These are phyloP conservation scores for Dendrocincla tyrannina DNA, from an alignment of 2,797 vertebrate genomes.

Conservation along the genomic window DNA sequence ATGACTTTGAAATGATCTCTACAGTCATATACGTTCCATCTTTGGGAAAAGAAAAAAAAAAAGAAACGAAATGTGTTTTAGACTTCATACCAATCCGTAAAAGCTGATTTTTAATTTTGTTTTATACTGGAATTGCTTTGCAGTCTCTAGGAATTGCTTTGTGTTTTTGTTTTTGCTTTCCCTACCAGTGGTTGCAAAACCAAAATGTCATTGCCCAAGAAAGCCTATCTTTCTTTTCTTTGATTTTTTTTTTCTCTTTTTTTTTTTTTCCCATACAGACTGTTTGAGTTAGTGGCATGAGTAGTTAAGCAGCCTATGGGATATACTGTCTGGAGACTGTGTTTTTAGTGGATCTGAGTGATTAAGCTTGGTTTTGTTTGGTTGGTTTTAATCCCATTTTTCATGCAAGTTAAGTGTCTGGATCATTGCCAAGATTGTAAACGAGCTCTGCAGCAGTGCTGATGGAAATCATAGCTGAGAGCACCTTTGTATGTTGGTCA, in stretches of 20 bases:
- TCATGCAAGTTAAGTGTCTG: neutral
- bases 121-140: neutral
- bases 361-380: neutral
- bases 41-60: neutral
- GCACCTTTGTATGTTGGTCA: neutral
- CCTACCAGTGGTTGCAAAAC: neutral
- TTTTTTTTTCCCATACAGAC: neutral
- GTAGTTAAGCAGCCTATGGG: neutral
- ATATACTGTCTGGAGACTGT: neutral
- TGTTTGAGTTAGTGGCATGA: neutral
- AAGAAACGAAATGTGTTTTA: rapidly evolving
- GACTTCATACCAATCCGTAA: neutral
- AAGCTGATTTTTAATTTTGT: neutral
- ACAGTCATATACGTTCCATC: neutral
- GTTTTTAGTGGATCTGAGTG: neutral
- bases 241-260: neutral
- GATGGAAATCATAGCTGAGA: neutral
- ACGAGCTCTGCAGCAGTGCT: neutral
- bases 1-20: neutral
- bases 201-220: neutral
- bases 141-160: neutral
- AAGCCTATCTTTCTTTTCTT: neutral
- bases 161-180: neutral
- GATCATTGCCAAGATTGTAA: neutral
- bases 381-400: neutral